Base-by-base conservation (phyloP, 2,888 invertebrate species). In the Hirudinaria manillensis region DNA sequence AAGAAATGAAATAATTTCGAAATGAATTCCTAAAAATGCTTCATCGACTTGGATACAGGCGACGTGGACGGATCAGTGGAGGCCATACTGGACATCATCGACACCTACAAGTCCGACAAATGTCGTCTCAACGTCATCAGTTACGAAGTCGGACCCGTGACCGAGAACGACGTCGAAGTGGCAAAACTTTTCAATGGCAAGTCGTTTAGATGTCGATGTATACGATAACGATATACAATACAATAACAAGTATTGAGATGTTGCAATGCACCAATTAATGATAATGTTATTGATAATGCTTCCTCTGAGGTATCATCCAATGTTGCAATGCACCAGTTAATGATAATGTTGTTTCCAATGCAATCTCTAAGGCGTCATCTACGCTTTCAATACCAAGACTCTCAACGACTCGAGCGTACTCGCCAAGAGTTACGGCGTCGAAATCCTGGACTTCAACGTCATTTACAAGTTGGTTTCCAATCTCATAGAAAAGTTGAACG, bases 1-100 rank as follows among this genome's bases (percentile, higher is more conserved):
- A n/a, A n/a, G n/a, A n/a, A n/a, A n/a, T n/a, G n/a, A n/a, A n/a
- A n/a, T n/a, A n/a, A n/a, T n/a, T n/a, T n/a, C n/a, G n/a, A n/a
- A n/a, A n/a, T n/a, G n/a, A n/a, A n/a, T n/a, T n/a, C n/a, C n/a
- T n/a, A n/a, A n/a, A n/a, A n/a, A n/a, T n/a, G n/a, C n/a, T n/a
- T n/a, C n/a, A n/a, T n/a, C n/a, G n/a, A n/a, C n/a, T 38, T 38
- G 38, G 10, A 38, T 4, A 90, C 91, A 90, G 92, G 92, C 32
- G 99, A 99, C 86, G 97, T 98, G 2, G 92, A 93, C 85, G 99
- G 99, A 0, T 94, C 95, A 0, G 90, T 97, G 66, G 98, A 99
- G 85, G 97, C 98, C 0, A 92, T 99, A 78, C 85, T 96, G 78
- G 93, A 97, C 84, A 91, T 93, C 16, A 84, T 99, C 75, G 92